Conservation (phyloP, 1,140 invertebrate species). For the Ostrea edulis region DNA sequence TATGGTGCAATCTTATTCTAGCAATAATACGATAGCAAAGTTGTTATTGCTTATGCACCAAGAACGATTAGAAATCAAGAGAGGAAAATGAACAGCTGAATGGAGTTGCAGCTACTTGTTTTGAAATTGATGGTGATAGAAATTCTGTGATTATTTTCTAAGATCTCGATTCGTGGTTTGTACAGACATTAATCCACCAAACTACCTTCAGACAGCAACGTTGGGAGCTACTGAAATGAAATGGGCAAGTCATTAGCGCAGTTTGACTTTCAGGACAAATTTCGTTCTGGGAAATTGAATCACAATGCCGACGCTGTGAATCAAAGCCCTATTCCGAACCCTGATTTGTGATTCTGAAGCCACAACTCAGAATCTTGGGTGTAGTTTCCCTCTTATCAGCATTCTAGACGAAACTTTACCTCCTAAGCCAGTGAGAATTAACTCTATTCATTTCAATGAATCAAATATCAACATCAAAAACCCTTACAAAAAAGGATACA, state of each 20-base stretch:
- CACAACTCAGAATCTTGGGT: constrained; percentile 7
- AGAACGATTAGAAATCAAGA: constrained; percentile 31
- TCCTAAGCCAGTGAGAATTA: not conserved
- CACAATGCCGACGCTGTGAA: constrained; percentile 53
- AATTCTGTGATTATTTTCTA: constrained; percentile 56
- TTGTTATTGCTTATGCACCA: constrained; percentile 35
- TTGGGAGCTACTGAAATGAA: constrained; percentile 60
- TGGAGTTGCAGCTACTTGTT: constrained; percentile 56
- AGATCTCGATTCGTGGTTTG: constrained; percentile 56
- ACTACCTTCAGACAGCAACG: constrained; percentile 56
- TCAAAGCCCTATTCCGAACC: constrained; percentile 41
- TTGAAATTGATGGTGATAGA: constrained; percentile 62
- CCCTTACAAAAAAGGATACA: too few species aligned
- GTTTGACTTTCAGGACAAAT: constrained; percentile 60
- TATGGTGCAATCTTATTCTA: constrained; percentile 53
- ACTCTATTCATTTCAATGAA: too few species aligned
- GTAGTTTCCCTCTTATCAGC: not conserved
- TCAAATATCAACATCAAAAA: too few species aligned
- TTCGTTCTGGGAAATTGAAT: constrained; percentile 45
- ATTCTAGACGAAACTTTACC: not conserved
- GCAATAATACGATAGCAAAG: constrained; percentile 51
- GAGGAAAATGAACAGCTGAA: constrained; percentile 46
- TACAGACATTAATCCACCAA: constrained; percentile 61
- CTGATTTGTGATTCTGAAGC: constrained; percentile 7
- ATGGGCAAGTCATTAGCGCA: constrained; percentile 60